Conservation (phyloP, 2,888 invertebrate genomes). For the Dryocosmus kuriphilus region DNA sequence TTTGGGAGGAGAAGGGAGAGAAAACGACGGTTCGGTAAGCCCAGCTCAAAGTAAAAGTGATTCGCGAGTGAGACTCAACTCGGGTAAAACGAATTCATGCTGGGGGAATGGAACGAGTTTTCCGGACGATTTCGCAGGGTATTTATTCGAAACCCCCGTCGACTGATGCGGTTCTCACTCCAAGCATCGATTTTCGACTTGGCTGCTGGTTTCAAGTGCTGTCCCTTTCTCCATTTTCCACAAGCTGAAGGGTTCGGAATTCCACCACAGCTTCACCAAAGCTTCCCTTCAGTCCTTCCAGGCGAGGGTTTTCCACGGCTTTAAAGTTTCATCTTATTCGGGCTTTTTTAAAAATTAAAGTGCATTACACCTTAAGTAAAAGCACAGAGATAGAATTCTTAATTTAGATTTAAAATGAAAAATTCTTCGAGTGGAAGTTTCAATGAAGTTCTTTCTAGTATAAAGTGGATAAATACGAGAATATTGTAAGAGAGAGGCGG, state of each 20-base stretch:
- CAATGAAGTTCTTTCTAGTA: too few species aligned
- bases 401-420: not conserved
- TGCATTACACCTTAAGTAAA: not conserved
- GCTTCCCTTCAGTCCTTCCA: not conserved
- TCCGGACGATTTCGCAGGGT: constrained; percentile 72
- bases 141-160: constrained; percentile 67
- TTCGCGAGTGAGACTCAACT: constrained; percentile 40
- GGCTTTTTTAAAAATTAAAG: not conserved
- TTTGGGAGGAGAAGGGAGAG: not conserved
- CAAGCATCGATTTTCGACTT: constrained; percentile 57
- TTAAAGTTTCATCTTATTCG: not conserved
- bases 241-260: constrained; percentile 24
- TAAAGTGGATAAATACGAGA: too few species aligned
- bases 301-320: not conserved
- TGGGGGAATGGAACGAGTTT: constrained; percentile 70
- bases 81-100: constrained; percentile 42
- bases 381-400: not conserved
- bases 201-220: constrained; percentile 33
- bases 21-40: constrained; percentile 22
- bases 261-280: constrained; percentile 11
- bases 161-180: constrained; percentile 62
- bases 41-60: constrained; percentile 39
- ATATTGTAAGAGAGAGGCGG: too few species aligned
- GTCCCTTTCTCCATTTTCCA: constrained; percentile 34
- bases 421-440: too few species aligned